phyloP scores from a whole-genome alignment of 2,888 invertebrate genomes.

The Liodrosophila aerea region DNA sequence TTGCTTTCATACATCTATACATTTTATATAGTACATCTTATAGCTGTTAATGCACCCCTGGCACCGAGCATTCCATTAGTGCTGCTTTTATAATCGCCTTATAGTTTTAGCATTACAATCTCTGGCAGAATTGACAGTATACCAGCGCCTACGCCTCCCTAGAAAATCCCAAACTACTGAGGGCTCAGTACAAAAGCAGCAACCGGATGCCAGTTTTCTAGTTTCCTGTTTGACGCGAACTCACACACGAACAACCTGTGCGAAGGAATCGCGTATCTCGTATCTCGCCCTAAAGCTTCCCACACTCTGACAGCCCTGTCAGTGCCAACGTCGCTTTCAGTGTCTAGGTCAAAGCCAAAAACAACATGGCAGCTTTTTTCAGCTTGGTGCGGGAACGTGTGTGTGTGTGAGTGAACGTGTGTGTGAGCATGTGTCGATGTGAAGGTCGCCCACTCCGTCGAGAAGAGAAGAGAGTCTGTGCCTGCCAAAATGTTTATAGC shows the following conservation, averaged over 20 bases:
- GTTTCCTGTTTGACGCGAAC: constrained; percentile 43
- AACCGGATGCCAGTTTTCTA: constrained; percentile 10
- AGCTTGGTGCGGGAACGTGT: too few relatives aligned
- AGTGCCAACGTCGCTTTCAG: constrained; percentile 48
- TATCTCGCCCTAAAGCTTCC: constrained; percentile 4
- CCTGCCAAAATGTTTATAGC: background rate
- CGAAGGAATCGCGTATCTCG: too few relatives aligned
- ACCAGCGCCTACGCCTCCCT: constrained; percentile 46
- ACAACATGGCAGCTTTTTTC: too few relatives aligned
- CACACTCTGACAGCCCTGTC: constrained; percentile 1
- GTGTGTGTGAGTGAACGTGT: too few relatives aligned
- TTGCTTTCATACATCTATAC: too few relatives aligned
- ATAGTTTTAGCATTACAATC: constrained; percentile 36
- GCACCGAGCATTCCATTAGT: constrained; percentile 21
- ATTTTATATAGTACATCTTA: background rate
- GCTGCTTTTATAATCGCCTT: constrained; percentile 58
- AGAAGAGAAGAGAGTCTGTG: constrained; percentile 32
- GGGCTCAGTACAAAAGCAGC: too few relatives aligned
- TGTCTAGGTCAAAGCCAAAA: constrained; percentile 72
- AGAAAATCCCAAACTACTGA: constrained; percentile 22
- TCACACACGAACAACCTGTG: constrained; percentile 34
- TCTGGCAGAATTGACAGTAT: constrained; percentile 1
- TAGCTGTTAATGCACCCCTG: background rate
- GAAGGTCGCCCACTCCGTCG: too few relatives aligned
- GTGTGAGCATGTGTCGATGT: too few relatives aligned